These are phyloP conservation scores for Hylaeus volcanicus DNA, from an alignment of 1,140 invertebrate species.

Conservation along the genomic window DNA sequence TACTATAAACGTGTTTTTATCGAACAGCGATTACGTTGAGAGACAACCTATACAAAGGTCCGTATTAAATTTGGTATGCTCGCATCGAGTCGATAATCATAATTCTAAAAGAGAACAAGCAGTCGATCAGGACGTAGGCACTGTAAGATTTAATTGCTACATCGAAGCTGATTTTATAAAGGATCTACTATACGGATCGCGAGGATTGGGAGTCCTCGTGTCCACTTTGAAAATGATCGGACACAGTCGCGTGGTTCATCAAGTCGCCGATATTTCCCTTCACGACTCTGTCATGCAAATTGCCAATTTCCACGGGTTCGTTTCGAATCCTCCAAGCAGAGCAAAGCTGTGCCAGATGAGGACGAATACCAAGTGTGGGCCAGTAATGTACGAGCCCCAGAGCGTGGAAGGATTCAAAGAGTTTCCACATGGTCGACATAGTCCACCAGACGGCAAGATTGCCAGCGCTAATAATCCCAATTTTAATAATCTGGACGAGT, in stretches of 20 bases:
- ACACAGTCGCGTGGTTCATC: not conserved
- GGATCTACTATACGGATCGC: not conserved
- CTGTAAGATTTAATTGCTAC: slow-evolving; percentile 1
- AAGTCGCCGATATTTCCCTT: slow-evolving; percentile 2
- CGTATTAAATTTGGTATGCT: not conserved
- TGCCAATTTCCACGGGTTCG: not conserved
- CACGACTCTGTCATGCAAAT: not conserved
- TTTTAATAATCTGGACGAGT: slow-evolving; percentile 14
- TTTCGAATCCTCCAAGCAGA: not conserved
- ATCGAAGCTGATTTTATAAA: not conserved
- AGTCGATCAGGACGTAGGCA: not conserved
- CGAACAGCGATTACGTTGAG: not conserved
- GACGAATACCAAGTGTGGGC: not conserved
- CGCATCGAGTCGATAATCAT: not conserved
- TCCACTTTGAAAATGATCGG: not conserved
- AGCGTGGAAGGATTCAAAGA: slow-evolving; percentile 21
- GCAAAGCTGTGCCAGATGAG: not conserved
- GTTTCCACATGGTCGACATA: not conserved
- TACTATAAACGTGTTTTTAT: not conserved
- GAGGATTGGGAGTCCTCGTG: not conserved
- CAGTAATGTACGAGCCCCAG: slow-evolving; percentile 17
- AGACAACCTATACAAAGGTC: not conserved
- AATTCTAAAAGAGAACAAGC: not conserved
- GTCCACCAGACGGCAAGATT: slow-evolving; percentile 13
- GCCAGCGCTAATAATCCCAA: not conserved